Conservation (phyloP, 2,113 vertebrate genomes). For the Myotis brandtii region DNA sequence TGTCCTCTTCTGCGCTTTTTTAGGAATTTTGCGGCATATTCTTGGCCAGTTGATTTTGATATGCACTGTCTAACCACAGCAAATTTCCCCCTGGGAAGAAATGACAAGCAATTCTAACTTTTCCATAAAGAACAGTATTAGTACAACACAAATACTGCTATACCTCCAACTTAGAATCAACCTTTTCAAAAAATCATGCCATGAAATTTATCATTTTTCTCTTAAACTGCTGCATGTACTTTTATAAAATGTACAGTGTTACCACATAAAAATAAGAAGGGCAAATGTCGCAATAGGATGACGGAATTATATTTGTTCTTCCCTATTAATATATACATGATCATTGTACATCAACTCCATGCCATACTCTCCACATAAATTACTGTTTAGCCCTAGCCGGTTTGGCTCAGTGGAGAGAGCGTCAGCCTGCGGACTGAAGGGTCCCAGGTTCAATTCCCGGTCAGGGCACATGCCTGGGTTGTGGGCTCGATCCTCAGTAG, state of each 20-base stretch:
- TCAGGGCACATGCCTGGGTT: too few relatives aligned
- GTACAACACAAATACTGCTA: not conserved
- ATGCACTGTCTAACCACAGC: constrained; percentile 95
- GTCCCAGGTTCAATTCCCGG: too few relatives aligned
- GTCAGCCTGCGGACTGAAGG: too few relatives aligned
- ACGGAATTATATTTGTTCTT: constrained; percentile 32
- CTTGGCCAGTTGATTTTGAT: constrained; percentile 94
- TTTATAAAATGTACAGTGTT: constrained; percentile 21
- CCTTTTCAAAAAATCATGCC: constrained; percentile 23
- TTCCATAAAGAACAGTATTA: not conserved
- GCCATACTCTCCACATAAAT: not conserved
- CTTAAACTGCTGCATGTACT: not conserved
- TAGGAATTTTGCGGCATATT: constrained; percentile 96
- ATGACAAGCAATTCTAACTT: not conserved
- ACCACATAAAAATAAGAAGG: constrained; percentile 7
- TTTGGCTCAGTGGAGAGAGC: too few relatives aligned
- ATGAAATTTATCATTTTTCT: constrained; percentile 32
- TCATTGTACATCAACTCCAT: not conserved
- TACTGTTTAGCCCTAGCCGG: not conserved
- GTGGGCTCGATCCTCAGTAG: too few relatives aligned
- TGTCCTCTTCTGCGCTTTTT: constrained; percentile 95
- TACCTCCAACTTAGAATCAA: not conserved
- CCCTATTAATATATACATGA: not conserved
- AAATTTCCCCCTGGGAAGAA: constrained; percentile 91
- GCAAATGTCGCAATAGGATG: not conserved